phyloP scores from a whole-genome alignment of 1,140 invertebrate species.

The Drosophila gunungcola region DNA sequence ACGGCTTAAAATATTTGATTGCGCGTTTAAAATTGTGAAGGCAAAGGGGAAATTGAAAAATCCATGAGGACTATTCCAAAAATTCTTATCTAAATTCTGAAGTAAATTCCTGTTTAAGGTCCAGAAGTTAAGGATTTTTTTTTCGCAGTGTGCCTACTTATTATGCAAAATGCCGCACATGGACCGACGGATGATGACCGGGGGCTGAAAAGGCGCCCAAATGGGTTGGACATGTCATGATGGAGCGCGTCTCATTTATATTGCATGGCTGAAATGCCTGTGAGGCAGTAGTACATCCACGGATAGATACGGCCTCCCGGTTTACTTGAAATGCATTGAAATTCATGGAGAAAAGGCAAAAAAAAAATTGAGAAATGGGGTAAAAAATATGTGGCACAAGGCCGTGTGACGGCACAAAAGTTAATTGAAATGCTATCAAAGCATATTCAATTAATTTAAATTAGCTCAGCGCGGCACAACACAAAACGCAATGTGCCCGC shows the following conservation, averaged over 20 bases:
- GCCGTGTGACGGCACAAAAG: constrained; percentile 56
- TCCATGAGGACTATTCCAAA: too few relatives aligned
- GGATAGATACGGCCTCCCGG: constrained; percentile 22
- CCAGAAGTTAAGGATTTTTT: neutral
- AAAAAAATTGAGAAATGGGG: constrained; percentile 4
- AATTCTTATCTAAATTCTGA: too few relatives aligned
- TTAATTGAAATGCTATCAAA: constrained; percentile 82
- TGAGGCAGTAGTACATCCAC: constrained; percentile 12
- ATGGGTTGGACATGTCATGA: constrained; percentile 58
- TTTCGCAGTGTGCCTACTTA: constrained; percentile 46
- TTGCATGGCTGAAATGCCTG: constrained; percentile 53
- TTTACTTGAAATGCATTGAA: constrained; percentile 62
- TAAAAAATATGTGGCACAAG: constrained; percentile 60
- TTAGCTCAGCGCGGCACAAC: constrained; percentile 66
- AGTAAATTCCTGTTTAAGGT: neutral
- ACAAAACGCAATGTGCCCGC: constrained; percentile 51
- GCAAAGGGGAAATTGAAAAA: too few relatives aligned
- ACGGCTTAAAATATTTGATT: too few relatives aligned
- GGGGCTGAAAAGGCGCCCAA: constrained; percentile 14
- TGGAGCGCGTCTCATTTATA: constrained; percentile 69
- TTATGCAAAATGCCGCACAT: constrained; percentile 74
- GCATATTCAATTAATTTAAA: constrained; percentile 83
- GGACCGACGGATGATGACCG: constrained; percentile 31
- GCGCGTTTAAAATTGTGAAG: too few relatives aligned
- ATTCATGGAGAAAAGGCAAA: constrained; percentile 22